These are phyloP conservation scores for Agonopterix alstromeriana DNA, from an alignment of 2,888 invertebrate genomes.

Conservation along the genomic window DNA sequence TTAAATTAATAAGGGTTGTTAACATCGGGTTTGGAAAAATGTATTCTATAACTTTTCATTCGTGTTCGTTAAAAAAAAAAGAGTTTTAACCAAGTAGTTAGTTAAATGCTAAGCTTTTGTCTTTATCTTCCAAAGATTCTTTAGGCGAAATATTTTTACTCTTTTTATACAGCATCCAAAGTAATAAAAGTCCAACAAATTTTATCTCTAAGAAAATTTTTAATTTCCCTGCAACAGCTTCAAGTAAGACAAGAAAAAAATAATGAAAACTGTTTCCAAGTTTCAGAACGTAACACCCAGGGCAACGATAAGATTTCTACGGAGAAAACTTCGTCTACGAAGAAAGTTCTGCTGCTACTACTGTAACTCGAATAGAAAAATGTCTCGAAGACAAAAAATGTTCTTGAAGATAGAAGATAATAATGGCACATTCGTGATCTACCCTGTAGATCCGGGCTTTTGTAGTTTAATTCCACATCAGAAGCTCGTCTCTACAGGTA, in stretches of 20 bases:
- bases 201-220: neutral
- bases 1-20: too few species aligned
- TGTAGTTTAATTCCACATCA: constrained; percentile 95
- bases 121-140: too few species aligned
- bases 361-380: constrained; percentile 15
- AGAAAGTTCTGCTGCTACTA: constrained; percentile 6
- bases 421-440: constrained; percentile 96
- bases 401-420: constrained; percentile 20
- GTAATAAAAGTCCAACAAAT: neutral
- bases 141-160: too few species aligned
- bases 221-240: neutral
- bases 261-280: constrained; percentile 19
- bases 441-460: constrained; percentile 99
- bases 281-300: constrained; percentile 16
- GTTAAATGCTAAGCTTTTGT: too few species aligned
- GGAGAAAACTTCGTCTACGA: neutral
- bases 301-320: constrained; percentile 2
- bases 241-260: constrained; percentile 1
- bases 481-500: constrained; percentile 99
- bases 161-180: neutral
- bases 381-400: constrained; percentile 24
- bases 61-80: too few species aligned
- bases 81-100: too few species aligned
- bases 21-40: too few species aligned
- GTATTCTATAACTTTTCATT: too few species aligned